Base-by-base conservation (phyloP, 1,140 invertebrate species). In the Chrysomallon squamiferum region DNA sequence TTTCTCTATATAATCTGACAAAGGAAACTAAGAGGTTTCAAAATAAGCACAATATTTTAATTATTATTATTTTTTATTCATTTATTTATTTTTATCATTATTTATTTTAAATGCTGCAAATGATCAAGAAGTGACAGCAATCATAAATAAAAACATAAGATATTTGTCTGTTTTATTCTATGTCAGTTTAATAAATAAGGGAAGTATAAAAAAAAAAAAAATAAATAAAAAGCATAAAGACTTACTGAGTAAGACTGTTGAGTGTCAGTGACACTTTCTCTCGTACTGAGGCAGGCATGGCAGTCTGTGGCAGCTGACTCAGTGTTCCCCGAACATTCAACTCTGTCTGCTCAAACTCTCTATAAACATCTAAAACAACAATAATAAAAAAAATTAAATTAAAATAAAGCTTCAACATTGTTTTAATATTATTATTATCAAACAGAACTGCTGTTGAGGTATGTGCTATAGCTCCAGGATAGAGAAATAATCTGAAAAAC, bases 321-420 rank as follows among this genome's bases (percentile, higher is more conserved):
- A 80, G 38, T 7, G 73, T 79, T 11, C 76, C 78, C 25, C 77
- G 65, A 1, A 77, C 74, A 67, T 80, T 79, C 41, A 77, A 65
- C 59, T 80, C 75, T n/a, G 74, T 69, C 66, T 81, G 79, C 52
- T 81, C 79, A 75, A 75, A 74, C 29, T 80, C 73, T 25, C 75
- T 58, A 60, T 72, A 80, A 9, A 72, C 75, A 43, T 81, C 79
- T 81, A 67, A 41, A 66, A 73, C n/a, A 60, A 62, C 49, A 71
- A n/a, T 62, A 50, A 33, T 47, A 62, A 22, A 50, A 32, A 66
- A 45, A 41, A 3, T 50, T n/a, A 20, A 47, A 29, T 6, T 59
- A 6, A 38, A 64, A 20, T 11, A n/a, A 15, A 27, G 5, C 15
- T n/a, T 11, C 50, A 18, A 30, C 7, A n/a, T n/a, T n/a, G n/a